These are phyloP conservation scores for Acridotheres tristis DNA, from an alignment of 2,797 vertebrate species.

Conservation along the genomic window DNA sequence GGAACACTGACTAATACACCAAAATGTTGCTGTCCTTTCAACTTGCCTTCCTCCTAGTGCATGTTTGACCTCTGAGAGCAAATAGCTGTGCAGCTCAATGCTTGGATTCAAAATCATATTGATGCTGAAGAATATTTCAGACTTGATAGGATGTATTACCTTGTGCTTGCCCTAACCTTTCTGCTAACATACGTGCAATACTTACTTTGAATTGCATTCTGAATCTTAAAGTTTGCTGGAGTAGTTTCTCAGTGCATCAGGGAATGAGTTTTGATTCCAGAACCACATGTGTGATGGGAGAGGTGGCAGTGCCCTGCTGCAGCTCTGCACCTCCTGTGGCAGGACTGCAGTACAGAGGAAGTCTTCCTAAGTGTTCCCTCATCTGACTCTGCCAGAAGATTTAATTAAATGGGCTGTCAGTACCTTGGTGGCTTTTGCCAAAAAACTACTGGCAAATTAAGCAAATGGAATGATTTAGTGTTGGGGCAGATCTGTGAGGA, in stretches of 20 bases:
- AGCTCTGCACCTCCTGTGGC: not conserved
- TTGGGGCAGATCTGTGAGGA: not conserved
- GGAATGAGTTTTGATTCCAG: not conserved
- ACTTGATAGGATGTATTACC: not conserved
- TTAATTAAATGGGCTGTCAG: not conserved
- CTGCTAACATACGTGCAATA: not conserved
- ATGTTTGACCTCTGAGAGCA: not conserved
- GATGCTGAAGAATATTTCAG: not conserved
- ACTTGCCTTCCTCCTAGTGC: not conserved
- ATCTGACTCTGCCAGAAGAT: not conserved
- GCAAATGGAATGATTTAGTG: not conserved
- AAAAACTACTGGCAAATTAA: not conserved
- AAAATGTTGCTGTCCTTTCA: not conserved
- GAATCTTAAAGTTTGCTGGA: not conserved
- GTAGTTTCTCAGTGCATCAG: not conserved
- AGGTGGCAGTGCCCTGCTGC: not conserved
- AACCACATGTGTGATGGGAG: fast-evolving
- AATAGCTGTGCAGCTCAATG: not conserved
- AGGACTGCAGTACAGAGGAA: not conserved
- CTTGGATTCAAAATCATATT: not conserved
- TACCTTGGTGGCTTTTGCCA: not conserved
- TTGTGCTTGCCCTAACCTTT: not conserved
- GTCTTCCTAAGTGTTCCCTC: not conserved
- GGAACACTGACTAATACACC: not conserved
- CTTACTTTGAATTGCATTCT: not conserved